phyloP scores from a whole-genome alignment of 2,113 vertebrate genomes.

The Limnothrissa miodon region DNA sequence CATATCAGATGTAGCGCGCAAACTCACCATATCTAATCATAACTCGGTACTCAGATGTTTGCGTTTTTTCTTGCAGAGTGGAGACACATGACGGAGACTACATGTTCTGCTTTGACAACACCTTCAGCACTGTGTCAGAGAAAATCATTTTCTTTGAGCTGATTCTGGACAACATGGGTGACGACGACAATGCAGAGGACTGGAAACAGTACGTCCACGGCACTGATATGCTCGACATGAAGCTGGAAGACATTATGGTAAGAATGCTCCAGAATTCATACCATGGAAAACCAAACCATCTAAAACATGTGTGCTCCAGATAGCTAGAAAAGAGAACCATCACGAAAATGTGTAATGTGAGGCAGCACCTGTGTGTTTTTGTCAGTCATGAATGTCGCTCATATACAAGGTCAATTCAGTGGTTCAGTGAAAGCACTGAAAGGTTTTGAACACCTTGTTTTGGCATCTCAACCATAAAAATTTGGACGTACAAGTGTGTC shows the following conservation, averaged over 20 bases:
- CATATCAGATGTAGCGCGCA: neutral
- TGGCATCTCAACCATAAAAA: neutral
- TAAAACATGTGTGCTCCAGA: neutral
- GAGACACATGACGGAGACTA: constrained; percentile 95
- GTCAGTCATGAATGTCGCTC: neutral
- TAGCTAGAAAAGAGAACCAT: neutral
- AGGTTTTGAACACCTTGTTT: neutral
- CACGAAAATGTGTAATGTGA: neutral
- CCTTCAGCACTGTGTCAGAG: constrained; percentile 91
- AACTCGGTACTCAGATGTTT: neutral
- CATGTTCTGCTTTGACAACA: constrained; percentile 98
- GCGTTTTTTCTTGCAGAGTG: constrained; percentile 68
- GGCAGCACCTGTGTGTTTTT: neutral
- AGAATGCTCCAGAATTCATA: constrained; percentile 27
- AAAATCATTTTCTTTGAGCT: constrained; percentile 99
- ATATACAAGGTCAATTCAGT: neutral
- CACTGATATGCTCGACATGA: constrained; percentile 92
- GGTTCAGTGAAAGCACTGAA: neutral
- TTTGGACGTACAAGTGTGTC: too few relatives aligned
- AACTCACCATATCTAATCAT: neutral
- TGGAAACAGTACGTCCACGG: constrained; percentile 93
- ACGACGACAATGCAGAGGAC: constrained; percentile 78
- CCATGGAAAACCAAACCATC: neutral
- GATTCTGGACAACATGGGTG: constrained; percentile 92
- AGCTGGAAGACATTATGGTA: constrained; percentile 95